A percentile compares a stretch with the other conserved stretches of the same genome.
Evolutionary conservation across 2,888 invertebrate genomes (phyloP).

Genomic region (Ypsolopha scabrella): DNA sequence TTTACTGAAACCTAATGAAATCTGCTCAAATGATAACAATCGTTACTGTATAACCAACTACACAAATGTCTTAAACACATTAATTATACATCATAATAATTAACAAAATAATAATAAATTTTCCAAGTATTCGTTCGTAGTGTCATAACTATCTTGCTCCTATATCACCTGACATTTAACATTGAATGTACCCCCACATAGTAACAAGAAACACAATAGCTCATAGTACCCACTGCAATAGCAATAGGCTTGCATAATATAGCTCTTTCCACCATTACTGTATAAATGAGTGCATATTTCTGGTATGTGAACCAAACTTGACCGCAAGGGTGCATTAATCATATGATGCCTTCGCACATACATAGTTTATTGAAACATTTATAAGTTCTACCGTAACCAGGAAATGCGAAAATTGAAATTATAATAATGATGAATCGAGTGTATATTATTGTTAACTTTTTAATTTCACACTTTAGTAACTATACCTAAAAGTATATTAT

Average conservation of each 20-base stretch:
- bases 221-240: conserved; percentile 52
- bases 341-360: no score
- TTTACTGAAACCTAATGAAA: no score
- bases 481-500: conserved; percentile 26
- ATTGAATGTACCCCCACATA: conserved; percentile 24
- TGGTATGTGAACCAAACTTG: no score
- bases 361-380: no score
- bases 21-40: no score
- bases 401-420: conserved; percentile 3
- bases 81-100: neutral
- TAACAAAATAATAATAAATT: neutral
- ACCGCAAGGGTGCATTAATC: no score
- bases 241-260: conserved; percentile 23
- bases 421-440: conserved; percentile 2
- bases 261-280: neutral
- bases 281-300: no score
- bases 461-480: conserved; percentile 26
- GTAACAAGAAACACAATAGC: conserved; percentile 34
- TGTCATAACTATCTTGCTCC: neutral
- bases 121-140: neutral
- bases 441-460: conserved; percentile 9
- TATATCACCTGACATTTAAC: neutral
- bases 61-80: no score
- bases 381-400: no score
- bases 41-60: no score